phyloP scores from a whole-genome alignment of 2,888 invertebrate genomes.

The Leucophenga maculata region DNA sequence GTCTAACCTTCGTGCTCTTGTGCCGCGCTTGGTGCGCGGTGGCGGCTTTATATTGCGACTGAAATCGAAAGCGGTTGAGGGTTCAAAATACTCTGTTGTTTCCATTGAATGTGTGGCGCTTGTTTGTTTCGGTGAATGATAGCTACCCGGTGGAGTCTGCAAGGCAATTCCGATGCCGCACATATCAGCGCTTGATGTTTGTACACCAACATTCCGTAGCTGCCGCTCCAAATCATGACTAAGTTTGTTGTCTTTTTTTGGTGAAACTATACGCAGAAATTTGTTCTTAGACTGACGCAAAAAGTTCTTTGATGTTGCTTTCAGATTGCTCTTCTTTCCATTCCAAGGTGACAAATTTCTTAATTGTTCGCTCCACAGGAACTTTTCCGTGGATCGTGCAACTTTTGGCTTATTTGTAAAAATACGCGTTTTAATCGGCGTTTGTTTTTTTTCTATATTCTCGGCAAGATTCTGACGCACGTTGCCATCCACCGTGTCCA shows the following conservation, averaged over 20 bases:
- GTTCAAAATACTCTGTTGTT: slow-evolving; percentile 31
- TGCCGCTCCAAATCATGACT: slow-evolving; percentile 19
- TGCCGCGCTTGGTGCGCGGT: slow-evolving; percentile 51
- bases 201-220: slow-evolving; percentile 63
- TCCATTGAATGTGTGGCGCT: slow-evolving; percentile 45
- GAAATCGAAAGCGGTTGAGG: slow-evolving; percentile 62
- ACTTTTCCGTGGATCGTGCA: slow-evolving; percentile 51
- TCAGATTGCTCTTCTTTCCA: slow-evolving; percentile 43
- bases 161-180: slow-evolving; percentile 44
- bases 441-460: slow-evolving; percentile 67
- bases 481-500: slow-evolving; percentile 69
- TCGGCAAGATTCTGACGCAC: slow-evolving; percentile 63
- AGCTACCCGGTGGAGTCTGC: slow-evolving; percentile 69
- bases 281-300: slow-evolving; percentile 66
- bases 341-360: slow-evolving; percentile 66
- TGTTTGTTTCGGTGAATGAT: slow-evolving; percentile 66
- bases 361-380: slow-evolving; percentile 62
- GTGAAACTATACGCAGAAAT: slow-evolving; percentile 65
- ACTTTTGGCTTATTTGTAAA: slow-evolving; percentile 11
- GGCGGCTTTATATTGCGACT: slow-evolving; percentile 67
- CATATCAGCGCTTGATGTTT: slow-evolving; percentile 57
- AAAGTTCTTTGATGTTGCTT: slow-evolving; percentile 56
- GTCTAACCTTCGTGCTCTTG: slow-evolving; percentile 55
- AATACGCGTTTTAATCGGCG: slow-evolving; percentile 65
- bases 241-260: slow-evolving; percentile 56